phyloP scores from a whole-genome alignment of 2,888 invertebrate species.

The Eupithecia abbreviata region DNA sequence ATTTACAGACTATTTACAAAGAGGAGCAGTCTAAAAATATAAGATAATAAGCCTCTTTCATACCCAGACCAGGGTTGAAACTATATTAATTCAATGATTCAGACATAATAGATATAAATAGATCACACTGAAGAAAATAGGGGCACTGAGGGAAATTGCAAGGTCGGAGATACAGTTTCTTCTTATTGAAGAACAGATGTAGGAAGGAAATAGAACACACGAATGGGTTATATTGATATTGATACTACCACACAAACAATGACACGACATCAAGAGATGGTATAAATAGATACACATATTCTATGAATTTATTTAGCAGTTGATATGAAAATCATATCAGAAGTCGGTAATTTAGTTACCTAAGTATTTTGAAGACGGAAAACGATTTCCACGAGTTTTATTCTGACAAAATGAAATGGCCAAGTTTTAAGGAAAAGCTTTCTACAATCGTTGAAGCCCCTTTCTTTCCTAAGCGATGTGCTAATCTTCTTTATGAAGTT shows the following conservation, averaged over 20 bases:
- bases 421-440: constrained; percentile 14
- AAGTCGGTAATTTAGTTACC: not conserved
- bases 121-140: not conserved
- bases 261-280: constrained; percentile 28
- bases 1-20: constrained; percentile 67
- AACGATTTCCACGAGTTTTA: constrained; percentile 9
- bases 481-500: constrained; percentile 32
- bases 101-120: not conserved
- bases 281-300: constrained; percentile 26
- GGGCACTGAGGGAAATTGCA: not conserved
- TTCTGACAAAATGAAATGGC: constrained; percentile 14
- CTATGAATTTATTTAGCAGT: constrained; percentile 17
- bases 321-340: not conserved
- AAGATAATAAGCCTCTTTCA: constrained; percentile 61
- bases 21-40: constrained; percentile 57
- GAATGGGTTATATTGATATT: constrained; percentile 28
- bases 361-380: constrained; percentile 13
- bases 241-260: constrained; percentile 28
- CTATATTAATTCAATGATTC: not conserved
- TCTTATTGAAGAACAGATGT: not conserved
- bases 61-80: constrained; percentile 5
- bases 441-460: constrained; percentile 22
- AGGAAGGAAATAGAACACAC: constrained; percentile 22
- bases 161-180: not conserved
- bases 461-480: constrained; percentile 14